Evolutionary conservation across 2,113 vertebrate species (phyloP).

Genomic region (Phylloscopus trochilus): DNA sequence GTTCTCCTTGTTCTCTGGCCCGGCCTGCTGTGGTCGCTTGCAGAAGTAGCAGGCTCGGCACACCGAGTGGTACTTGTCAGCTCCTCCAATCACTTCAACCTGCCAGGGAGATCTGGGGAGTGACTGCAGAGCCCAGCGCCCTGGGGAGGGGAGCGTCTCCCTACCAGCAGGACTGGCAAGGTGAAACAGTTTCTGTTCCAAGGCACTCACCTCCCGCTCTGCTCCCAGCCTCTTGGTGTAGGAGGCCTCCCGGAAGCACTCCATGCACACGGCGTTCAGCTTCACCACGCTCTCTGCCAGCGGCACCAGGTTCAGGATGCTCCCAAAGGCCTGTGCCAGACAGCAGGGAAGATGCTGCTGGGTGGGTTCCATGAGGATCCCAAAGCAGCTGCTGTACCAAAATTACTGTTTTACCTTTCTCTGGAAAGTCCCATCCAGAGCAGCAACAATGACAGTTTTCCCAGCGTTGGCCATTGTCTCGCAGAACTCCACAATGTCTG

Average conservation of each 20-base stretch:
- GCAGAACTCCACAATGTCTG: conserved; percentile 90
- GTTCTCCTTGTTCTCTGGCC: conserved; percentile 81
- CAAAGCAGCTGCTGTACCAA: background rate
- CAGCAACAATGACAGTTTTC: conserved; percentile 93
- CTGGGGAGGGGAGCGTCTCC: background rate
- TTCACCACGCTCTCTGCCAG: conserved; percentile 96
- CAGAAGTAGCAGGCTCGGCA: conserved; percentile 87
- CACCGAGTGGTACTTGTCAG: conserved; percentile 92
- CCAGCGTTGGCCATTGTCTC: conserved; percentile 92
- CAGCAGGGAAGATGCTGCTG: background rate
- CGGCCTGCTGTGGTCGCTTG: background rate
- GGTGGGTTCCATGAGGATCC: rapidly evolving
- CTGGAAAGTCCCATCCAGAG: conserved; percentile 95
- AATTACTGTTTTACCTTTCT: conserved; percentile 79
- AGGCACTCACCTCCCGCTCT: conserved; percentile 84
- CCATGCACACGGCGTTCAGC: conserved; percentile 94
- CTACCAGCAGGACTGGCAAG: background rate
- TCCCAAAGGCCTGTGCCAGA: conserved; percentile 82
- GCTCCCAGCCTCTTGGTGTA: conserved; percentile 93
- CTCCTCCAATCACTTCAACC: conserved; percentile 96
- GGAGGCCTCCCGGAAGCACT: conserved; percentile 90
- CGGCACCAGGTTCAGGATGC: conserved; percentile 89
- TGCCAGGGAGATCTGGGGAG: background rate
- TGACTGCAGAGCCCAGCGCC: background rate
- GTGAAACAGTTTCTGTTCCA: background rate